Base-by-base conservation (phyloP, 1,140 invertebrate genomes). In the Scaptodrosophila lebanonensis region DNA sequence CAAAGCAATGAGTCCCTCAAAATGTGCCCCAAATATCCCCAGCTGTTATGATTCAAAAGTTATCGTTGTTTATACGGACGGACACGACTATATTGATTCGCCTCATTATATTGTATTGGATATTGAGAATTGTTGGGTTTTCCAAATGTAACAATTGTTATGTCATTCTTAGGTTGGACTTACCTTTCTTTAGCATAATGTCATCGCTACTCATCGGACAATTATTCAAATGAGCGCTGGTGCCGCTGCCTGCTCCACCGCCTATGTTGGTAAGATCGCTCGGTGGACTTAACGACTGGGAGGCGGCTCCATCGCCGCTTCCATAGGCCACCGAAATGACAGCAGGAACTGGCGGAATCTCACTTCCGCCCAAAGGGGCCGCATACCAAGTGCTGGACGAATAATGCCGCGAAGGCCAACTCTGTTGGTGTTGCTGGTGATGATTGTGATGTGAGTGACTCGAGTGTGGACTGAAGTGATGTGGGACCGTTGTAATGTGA, bases 111-210 rank as follows among this genome's bases (percentile, higher is more conserved):
- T 39, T 9, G 1, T 15, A 18, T 3, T 18, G 13, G n/a, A n/a
- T n/a, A n/a, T n/a, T n/a, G n/a, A n/a, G n/a, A n/a, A n/a, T n/a
- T n/a, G n/a, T n/a, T n/a, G n/a, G n/a, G n/a, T n/a, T 7, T 43
- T 27, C 8, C 4, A 16, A 15, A 20, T 7, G n/a, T 49, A 48
- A 20, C 16, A 3, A 3, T n/a, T 16, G 5, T 13, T 15, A 15
- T 38, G 35, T 8, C 7, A 7, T 29, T 5, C 9, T 12, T 29
- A 35, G 27, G 12, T 33, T 1, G 12, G 11, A 22, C 63, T 67
- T 12, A 85, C 85, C 85, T 53, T 86, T 86, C 50, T 86, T 85
- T 6, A 83, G 51, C 20, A 65, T 32, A 15, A 83, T 54, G 18
- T 86, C 79, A 1, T 84, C 83, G 8, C 64, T 22, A 4, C 36